These are phyloP conservation scores for Lateolabrax maculatus DNA, from an alignment of 2,797 vertebrate genomes.

Conservation along the genomic window DNA sequence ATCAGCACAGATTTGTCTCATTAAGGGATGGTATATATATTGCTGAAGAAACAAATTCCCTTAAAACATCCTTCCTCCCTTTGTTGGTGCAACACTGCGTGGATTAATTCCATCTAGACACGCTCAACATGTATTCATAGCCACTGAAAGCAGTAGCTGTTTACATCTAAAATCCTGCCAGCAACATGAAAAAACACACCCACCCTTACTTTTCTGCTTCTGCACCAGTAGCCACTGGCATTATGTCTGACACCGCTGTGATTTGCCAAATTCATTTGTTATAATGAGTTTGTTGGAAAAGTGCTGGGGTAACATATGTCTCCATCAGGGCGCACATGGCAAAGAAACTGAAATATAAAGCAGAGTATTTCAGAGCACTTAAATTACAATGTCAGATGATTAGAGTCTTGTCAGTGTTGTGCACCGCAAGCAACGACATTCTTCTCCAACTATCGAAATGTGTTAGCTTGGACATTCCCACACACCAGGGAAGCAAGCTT, in stretches of 20 bases:
- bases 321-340: constrained; percentile 42
- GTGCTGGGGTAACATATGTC: constrained; percentile 49
- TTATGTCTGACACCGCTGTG: constrained; percentile 57
- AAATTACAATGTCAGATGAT: constrained; percentile 45
- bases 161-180: constrained; percentile 76
- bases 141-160: constrained; percentile 60
- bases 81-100: constrained; percentile 66
- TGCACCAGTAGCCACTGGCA: constrained; percentile 60
- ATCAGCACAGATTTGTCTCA: constrained; percentile 40
- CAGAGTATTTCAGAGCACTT: constrained; percentile 29
- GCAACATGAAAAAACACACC: constrained; percentile 71
- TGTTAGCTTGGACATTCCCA: constrained; percentile 28
- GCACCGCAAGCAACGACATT: constrained; percentile 5
- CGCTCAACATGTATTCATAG: constrained; percentile 64
- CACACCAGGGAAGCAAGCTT: constrained; percentile 23
- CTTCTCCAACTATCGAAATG: constrained; percentile 14
- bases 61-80: constrained; percentile 38
- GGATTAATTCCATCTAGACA: constrained; percentile 70
- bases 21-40: constrained; percentile 39
- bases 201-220: constrained; percentile 63
- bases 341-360: constrained; percentile 19
- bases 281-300: constrained; percentile 63
- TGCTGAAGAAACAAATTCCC: background rate
- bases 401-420: constrained; percentile 21
- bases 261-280: constrained; percentile 69